Evolutionary conservation across 1,140 invertebrate species (phyloP).

Genomic region (Hypsibius dujardini): DNA sequence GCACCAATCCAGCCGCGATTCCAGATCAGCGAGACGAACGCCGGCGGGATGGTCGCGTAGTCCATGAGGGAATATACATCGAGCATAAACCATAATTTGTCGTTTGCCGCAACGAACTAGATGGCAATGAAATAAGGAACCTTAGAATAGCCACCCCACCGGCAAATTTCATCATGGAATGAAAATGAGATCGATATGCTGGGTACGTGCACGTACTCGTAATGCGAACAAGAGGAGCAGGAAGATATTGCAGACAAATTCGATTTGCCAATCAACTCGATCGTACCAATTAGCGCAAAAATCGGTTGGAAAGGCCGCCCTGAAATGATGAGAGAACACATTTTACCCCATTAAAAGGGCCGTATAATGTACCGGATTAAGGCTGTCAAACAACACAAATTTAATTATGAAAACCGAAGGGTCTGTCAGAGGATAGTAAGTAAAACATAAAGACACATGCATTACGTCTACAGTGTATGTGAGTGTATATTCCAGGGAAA

Average conservation of each 20-base stretch:
- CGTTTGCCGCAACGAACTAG: not conserved
- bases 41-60: constrained; percentile 11
- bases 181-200: not conserved
- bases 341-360: too few species aligned
- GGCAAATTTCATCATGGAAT: not conserved
- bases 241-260: not conserved
- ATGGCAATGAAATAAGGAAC: not conserved
- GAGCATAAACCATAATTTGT: not conserved
- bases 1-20: not conserved
- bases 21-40: not conserved
- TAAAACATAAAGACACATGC: too few species aligned
- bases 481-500: too few species aligned
- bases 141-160: not conserved
- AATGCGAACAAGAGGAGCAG: not conserved
- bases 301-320: not conserved
- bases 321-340: too few species aligned
- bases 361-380: too few species aligned
- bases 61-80: not conserved
- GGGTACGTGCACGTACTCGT: not conserved
- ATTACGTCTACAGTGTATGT: too few species aligned
- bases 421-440: too few species aligned
- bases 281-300: not conserved
- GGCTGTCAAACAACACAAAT: too few species aligned
- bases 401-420: too few species aligned
- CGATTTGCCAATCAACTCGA: constrained; percentile 9